Evolutionary conservation across 2,888 invertebrate species (phyloP), one percentile per base, ranked within the genome.

Genomic region (Vanessa cardui): DNA sequence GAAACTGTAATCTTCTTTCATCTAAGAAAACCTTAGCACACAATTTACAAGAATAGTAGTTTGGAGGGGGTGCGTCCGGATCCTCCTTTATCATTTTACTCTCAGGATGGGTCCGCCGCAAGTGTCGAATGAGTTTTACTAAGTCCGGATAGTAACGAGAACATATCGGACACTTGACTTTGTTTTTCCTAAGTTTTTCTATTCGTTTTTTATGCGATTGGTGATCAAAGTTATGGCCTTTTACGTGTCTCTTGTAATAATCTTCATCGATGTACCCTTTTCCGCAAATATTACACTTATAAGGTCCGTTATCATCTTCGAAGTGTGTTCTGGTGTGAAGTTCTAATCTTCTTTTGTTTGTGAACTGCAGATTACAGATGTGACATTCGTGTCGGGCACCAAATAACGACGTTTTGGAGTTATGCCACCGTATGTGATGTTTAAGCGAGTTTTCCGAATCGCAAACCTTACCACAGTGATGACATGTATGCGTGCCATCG

Each of bases 191-290:
- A 8, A 91, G 78, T 62, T 85, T 90, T 50, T 87, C 91, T 54
- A 90, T 82, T 12, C 90, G 80, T 66, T 88, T 88, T 68, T 90
- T 84, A 65, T 91, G 91, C 0, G 85, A 86, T 47, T 85, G 85
- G 71, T 90, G 77, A 69, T 91, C 91, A 62, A 93, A 92, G 71
- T 92, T 94, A 77, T 94, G 94, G 1, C 93, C 92, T 72, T 94
- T 94, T 4, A 92, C 75, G 64, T 94, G 94, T 7, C 86, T 86
- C 49, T 86, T 86, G 73, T 83, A 86, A 75, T 93, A 94, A 6
- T 88, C 87, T 68, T 94, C 93, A 45, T 93, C 93, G 3, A 88
- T 94, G 80, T 86, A 94, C 0, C 90, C 92, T 71, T 94, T 94
- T 8, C 90, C 90, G 73, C 94, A 94, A 1, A 93, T 80, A 4